Evolutionary conservation across 1,140 invertebrate genomes (phyloP).

Genomic region (Tetramorium parvispinum): DNA sequence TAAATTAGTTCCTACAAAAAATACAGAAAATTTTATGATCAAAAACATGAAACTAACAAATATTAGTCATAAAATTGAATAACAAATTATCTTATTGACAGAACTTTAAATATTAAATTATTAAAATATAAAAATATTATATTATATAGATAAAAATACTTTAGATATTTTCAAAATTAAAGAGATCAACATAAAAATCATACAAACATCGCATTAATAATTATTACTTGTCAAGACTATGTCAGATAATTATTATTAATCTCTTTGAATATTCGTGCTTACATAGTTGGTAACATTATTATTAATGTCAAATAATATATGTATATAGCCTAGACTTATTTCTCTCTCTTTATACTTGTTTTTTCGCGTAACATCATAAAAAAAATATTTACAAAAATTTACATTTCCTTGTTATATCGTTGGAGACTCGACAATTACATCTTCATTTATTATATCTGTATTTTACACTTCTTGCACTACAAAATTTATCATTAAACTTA

Average conservation of each 20-base stretch:
- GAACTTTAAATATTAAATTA: background rate
- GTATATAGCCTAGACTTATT: background rate
- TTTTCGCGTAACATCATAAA: background rate
- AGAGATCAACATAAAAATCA: background rate
- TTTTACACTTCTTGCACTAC: background rate
- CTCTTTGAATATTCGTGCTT: background rate
- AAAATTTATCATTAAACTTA: background rate
- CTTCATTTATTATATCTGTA: conserved; percentile 3
- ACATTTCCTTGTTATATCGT: background rate
- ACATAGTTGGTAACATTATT: background rate
- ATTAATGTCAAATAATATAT: background rate
- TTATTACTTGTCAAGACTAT: background rate
- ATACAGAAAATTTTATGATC: background rate
- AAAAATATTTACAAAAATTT: conserved; percentile 34
- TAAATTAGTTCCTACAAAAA: background rate
- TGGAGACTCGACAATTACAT: background rate
- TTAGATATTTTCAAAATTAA: background rate
- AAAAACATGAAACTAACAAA: background rate
- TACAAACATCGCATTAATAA: background rate
- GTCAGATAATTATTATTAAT: background rate
- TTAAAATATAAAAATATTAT: too few relatives aligned
- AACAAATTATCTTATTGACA: background rate
- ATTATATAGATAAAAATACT: background rate
- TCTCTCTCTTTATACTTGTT: background rate
- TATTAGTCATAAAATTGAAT: background rate